Conservation (phyloP, 2,797 vertebrate species). For the Eurystomus glaucurus region DNA sequence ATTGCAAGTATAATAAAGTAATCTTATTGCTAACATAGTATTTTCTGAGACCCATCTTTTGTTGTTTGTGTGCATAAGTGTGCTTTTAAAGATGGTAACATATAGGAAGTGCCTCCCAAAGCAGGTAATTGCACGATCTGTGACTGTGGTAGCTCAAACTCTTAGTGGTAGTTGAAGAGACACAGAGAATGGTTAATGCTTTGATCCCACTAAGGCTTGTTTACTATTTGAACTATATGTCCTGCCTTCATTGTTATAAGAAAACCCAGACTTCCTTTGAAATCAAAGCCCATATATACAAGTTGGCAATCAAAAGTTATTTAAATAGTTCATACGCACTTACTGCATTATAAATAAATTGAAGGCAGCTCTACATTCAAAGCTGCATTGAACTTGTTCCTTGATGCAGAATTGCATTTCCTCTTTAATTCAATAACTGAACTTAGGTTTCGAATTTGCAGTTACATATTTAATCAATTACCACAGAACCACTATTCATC, state of each 20-base stretch:
- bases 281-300: constrained; percentile 10
- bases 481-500: not conserved
- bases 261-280: constrained; percentile 39
- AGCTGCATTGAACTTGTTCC: not conserved
- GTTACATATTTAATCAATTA: constrained; percentile 8
- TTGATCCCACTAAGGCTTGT: constrained; percentile 20
- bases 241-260: constrained; percentile 41
- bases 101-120: constrained; percentile 28
- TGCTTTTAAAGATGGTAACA: constrained; percentile 20
- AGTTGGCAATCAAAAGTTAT: not conserved
- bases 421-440: not conserved
- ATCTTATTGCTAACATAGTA: not conserved
- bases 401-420: constrained; percentile 29
- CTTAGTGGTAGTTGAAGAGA: constrained; percentile 46
- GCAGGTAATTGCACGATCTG: not conserved
- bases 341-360: constrained; percentile 22
- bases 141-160: constrained; percentile 31
- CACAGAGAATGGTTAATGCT: constrained; percentile 26
- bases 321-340: constrained; percentile 27
- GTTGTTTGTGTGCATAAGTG: not conserved
- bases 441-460: constrained; percentile 1
- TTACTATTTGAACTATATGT: constrained; percentile 37
- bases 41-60: not conserved
- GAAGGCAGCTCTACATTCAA: not conserved
- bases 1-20: not conserved